Conservation (phyloP, 1,140 invertebrate species). For the Lasaia peninsularis region DNA sequence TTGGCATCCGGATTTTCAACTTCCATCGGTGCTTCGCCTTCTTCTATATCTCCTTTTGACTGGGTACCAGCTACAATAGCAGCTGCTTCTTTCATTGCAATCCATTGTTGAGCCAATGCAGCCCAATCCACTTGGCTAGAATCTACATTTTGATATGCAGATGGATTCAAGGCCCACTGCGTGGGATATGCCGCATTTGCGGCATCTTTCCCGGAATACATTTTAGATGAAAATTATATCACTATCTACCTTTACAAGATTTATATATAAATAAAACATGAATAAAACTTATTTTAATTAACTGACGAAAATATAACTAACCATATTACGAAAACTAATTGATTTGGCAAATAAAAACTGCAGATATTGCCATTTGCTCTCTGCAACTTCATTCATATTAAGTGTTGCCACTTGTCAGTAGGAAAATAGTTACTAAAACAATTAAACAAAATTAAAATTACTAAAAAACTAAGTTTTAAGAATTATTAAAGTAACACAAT, state of each 20-base stretch:
- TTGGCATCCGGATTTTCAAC: slow-evolving; percentile 80
- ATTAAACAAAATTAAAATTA: no score
- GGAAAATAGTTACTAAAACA: no score
- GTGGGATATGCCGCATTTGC: slow-evolving; percentile 81
- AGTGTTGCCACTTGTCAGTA: no score
- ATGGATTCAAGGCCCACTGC: slow-evolving; percentile 86
- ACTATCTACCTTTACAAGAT: neutral
- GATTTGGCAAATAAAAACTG: slow-evolving; percentile 3
- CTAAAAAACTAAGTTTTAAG: no score
- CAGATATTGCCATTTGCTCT: neutral
- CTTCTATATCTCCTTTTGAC: slow-evolving; percentile 78
- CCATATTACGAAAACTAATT: slow-evolving; percentile 2
- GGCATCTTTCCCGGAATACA: slow-evolving; percentile 73
- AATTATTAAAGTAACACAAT: no score
- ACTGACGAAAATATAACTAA: neutral
- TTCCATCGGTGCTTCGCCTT: slow-evolving; percentile 91
- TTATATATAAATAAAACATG: slow-evolving; percentile 1
- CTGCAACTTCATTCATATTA: neutral
- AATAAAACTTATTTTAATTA: neutral
- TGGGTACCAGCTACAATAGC: slow-evolving; percentile 67
- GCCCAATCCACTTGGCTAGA: slow-evolving; percentile 94
- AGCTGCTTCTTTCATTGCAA: slow-evolving; percentile 92
- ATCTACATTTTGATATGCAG: slow-evolving; percentile 80
- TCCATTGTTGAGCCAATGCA: slow-evolving; percentile 97
- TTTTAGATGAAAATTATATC: slow-evolving; percentile 22